These are phyloP conservation scores for Protobothrops mucrosquamatus DNA, from an alignment of 2,113 vertebrate species.

Conservation along the genomic window DNA sequence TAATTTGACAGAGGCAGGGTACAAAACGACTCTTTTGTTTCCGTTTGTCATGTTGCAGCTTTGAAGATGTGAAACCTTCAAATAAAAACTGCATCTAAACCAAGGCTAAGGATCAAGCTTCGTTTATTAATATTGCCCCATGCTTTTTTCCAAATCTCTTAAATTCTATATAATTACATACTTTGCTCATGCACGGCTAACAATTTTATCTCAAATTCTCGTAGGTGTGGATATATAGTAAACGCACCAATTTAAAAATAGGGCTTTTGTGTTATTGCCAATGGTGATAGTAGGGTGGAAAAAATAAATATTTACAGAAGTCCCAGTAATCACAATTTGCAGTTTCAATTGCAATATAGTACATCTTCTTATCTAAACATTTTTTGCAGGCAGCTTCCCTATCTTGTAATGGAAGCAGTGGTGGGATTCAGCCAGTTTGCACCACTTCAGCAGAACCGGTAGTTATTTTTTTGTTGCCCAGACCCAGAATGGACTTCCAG, in stretches of 20 bases:
- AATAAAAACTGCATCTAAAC: neutral
- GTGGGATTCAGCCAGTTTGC: no score
- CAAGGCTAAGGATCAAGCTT: neutral
- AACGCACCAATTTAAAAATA: neutral
- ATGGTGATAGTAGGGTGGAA: neutral
- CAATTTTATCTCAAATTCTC: neutral
- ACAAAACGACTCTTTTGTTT: slow-evolving; percentile 23
- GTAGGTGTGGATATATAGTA: neutral
- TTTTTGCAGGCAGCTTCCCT: neutral
- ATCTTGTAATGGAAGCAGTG: no score
- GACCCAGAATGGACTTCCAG: no score
- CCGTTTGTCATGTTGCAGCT: neutral
- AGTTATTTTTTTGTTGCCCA: no score
- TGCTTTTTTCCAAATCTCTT: neutral
- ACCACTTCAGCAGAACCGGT: no score
- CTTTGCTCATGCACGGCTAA: neutral
- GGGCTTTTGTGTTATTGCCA: neutral
- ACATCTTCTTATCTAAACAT: neutral
- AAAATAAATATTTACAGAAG: neutral
- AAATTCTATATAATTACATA: slow-evolving; percentile 12
- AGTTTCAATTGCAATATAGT: neutral
- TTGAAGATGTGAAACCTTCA: neutral
- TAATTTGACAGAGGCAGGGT: slow-evolving; percentile 3
- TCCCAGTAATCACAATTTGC: neutral
- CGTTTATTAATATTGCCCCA: neutral